These are phyloP conservation scores for Caenorhabditis imperialis DNA, from an alignment of 2,888 invertebrate genomes.

Conservation along the genomic window DNA sequence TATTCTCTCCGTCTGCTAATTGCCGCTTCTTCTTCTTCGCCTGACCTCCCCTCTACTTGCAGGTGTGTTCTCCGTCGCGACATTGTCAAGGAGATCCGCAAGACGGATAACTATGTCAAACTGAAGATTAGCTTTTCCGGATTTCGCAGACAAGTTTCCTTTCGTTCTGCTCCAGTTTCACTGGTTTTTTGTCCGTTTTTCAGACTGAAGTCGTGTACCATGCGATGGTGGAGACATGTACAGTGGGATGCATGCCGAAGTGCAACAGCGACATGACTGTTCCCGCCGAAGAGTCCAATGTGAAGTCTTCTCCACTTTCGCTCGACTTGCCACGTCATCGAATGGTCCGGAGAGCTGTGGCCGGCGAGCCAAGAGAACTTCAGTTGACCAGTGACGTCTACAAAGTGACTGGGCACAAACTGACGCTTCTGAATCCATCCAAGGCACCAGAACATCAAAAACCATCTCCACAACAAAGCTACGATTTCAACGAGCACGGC, in stretches of 20 bases:
- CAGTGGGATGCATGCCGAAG: conserved; percentile 50
- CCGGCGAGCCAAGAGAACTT: conserved; percentile 28
- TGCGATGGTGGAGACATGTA: conserved; percentile 48
- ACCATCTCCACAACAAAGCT: background rate
- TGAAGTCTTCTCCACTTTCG: conserved; percentile 19
- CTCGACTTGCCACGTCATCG: conserved; percentile 46
- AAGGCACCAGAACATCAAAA: conserved; percentile 4
- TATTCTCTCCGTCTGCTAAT: background rate
- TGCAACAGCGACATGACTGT: conserved; percentile 44
- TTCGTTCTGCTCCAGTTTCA: background rate
- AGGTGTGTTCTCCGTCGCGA: conserved; percentile 44
- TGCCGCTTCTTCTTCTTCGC: background rate
- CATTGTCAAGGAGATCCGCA: conserved; percentile 44
- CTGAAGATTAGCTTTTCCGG: conserved; percentile 49
- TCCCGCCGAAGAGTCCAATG: conserved; percentile 17
- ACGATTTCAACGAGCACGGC: conserved; percentile 16
- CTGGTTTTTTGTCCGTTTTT: background rate
- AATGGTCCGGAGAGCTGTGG: conserved; percentile 28
- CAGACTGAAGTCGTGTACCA: conserved; percentile 51
- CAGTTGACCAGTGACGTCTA: conserved; percentile 44
- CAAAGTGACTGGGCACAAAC: conserved; percentile 35
- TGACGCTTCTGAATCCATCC: conserved; percentile 36
- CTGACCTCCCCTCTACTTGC: background rate
- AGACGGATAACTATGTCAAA: conserved; percentile 34
- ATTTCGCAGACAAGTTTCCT: conserved; percentile 30